A percentile compares a stretch with the other conserved stretches of the same genome.
phyloP scores from a whole-genome alignment of 2,797 vertebrate species.

The Xenentodon cancila region DNA sequence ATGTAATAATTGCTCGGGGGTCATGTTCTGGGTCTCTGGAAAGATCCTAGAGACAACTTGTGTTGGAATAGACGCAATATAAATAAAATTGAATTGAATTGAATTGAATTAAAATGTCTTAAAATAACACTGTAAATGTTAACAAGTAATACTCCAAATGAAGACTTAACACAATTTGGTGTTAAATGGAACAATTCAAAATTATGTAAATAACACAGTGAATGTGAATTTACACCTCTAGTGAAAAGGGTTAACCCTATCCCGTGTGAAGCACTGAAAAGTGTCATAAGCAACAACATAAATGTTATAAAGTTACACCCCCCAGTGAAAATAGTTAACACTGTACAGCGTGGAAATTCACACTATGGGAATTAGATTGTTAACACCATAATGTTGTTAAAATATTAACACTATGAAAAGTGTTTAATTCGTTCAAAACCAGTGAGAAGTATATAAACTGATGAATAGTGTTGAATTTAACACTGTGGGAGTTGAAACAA shows the following conservation, averaged over 20 bases:
- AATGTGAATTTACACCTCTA: too few species aligned
- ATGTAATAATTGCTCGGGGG: too few species aligned
- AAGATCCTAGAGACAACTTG: too few species aligned
- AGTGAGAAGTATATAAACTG: not conserved
- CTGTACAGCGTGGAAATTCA: not conserved
- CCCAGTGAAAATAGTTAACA: not conserved
- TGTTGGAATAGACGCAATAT: too few species aligned
- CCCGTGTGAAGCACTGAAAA: not conserved
- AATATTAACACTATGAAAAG: not conserved
- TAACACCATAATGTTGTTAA: not conserved
- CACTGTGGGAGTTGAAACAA: slow-evolving; percentile 1
- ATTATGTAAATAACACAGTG: too few species aligned
- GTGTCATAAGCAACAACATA: not conserved
- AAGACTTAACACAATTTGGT: too few species aligned
- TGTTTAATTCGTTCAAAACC: not conserved
- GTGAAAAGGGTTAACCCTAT: not conserved
- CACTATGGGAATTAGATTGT: not conserved
- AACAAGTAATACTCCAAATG: not conserved
- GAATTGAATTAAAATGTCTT: not conserved
- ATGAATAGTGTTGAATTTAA: not conserved
- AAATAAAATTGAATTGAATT: too few species aligned
- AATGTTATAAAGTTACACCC: not conserved
- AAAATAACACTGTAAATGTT: not conserved
- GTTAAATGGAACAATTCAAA: too few species aligned
- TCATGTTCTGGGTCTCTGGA: too few species aligned